Conservation (phyloP, 2,113 vertebrate genomes). For the Chionomys nivalis region DNA sequence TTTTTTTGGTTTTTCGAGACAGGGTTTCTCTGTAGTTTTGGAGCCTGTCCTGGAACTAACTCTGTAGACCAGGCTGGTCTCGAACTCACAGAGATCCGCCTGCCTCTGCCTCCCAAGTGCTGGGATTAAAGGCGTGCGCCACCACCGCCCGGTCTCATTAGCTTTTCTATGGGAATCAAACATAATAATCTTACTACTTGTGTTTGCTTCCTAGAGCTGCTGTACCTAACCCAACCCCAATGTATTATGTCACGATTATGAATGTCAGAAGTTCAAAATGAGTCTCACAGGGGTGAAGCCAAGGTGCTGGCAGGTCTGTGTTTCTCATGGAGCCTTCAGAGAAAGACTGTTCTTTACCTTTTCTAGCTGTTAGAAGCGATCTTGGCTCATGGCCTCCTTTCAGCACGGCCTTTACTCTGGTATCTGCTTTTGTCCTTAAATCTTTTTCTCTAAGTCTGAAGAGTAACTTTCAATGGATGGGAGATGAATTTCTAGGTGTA, state of each 20-base stretch:
- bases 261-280: not conserved
- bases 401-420: not conserved
- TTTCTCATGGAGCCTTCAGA: not conserved
- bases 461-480: not conserved
- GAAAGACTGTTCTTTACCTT: not conserved
- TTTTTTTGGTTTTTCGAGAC: too few species aligned
- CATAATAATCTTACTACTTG: not conserved
- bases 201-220: not conserved
- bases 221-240: not conserved
- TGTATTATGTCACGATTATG: not conserved
- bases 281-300: not conserved
- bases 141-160: too few species aligned
- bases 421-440: not conserved
- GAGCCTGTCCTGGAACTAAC: too few species aligned
- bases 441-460: not conserved
- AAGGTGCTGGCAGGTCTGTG: not conserved
- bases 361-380: not conserved
- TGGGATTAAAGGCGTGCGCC: too few species aligned
- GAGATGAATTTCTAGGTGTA: not conserved
- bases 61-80: too few species aligned
- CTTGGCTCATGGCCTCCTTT: not conserved
- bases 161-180: not conserved
- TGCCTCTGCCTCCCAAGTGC: too few species aligned
- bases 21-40: too few species aligned
- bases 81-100: too few species aligned